Evolutionary conservation across 2,888 invertebrate genomes (phyloP).

Genomic region (Volucella inflata): DNA sequence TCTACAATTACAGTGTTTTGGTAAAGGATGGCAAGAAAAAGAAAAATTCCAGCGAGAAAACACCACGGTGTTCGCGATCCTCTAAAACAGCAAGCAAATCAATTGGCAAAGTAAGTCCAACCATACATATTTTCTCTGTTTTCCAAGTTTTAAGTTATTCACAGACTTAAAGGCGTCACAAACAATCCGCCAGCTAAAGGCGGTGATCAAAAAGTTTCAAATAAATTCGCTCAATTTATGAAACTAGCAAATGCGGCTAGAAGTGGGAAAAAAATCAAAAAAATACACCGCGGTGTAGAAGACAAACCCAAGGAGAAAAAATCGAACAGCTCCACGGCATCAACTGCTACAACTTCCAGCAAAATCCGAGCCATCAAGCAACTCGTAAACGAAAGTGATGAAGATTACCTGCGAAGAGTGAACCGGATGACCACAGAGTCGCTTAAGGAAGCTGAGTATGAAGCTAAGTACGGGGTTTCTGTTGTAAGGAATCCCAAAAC

Average conservation of each 20-base stretch:
- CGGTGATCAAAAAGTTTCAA: conserved; percentile 90
- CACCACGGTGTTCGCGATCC: conserved; percentile 92
- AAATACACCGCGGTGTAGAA: conserved; percentile 79
- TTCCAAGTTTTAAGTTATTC: neutral
- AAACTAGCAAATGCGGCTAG: conserved; percentile 85
- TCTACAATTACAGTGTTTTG: neutral
- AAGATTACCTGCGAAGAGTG: conserved; percentile 88
- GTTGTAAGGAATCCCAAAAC: conserved; percentile 85
- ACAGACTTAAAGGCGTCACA: conserved; percentile 84
- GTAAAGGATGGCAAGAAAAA: conserved; percentile 84
- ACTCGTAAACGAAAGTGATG: conserved; percentile 86
- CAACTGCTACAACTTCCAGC: conserved; percentile 77
- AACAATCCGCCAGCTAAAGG: conserved; percentile 90
- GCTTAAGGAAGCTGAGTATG: conserved; percentile 86
- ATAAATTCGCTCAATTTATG: conserved; percentile 88
- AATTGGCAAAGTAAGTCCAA: conserved; percentile 86
- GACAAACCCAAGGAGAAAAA: conserved; percentile 79
- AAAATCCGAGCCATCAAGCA: conserved; percentile 86
- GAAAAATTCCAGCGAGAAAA: conserved; percentile 93
- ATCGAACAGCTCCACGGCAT: conserved; percentile 63
- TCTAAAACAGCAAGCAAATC: conserved; percentile 87
- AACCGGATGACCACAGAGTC: conserved; percentile 87
- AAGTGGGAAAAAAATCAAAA: conserved; percentile 80
- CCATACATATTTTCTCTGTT: neutral
- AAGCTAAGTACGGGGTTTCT: conserved; percentile 86